phyloP scores from a whole-genome alignment of 2,888 invertebrate species.

The Scrobipalpa atriplicella region DNA sequence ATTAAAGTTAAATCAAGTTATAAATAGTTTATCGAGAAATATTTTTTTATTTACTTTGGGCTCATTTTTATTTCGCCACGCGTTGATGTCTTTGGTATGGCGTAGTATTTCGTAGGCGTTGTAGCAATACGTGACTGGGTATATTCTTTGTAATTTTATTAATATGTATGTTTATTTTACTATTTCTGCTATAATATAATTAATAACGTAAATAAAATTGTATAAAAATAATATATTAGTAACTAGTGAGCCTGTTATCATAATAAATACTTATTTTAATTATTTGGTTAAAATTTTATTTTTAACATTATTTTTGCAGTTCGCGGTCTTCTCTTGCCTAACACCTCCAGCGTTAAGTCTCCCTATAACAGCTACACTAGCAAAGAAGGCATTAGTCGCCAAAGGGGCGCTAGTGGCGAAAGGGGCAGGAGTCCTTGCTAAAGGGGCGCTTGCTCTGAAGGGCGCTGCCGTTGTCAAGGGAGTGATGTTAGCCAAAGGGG shows the following conservation, averaged over 20 bases:
- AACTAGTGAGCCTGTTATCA: too few relatives aligned
- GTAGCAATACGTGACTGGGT: not conserved
- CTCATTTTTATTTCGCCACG: not conserved
- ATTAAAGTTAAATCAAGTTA: too few relatives aligned
- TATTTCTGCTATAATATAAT: too few relatives aligned
- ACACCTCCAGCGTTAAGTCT: slow-evolving; percentile 45
- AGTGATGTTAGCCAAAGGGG: slow-evolving; percentile 30
- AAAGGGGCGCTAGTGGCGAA: slow-evolving; percentile 24
- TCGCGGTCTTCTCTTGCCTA: slow-evolving; percentile 53
- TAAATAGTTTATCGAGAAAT: too few relatives aligned
- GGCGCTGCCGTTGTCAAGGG: slow-evolving; percentile 16
- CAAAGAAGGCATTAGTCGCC: slow-evolving; percentile 37
- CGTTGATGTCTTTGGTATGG: slow-evolving; percentile 4
- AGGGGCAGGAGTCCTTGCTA: slow-evolving; percentile 19
- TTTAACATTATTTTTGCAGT: slow-evolving; percentile 39
- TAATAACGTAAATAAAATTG: too few relatives aligned
- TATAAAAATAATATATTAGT: too few relatives aligned
- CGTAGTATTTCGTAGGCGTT: slow-evolving; percentile 3
- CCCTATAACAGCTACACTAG: slow-evolving; percentile 35
- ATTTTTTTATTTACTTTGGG: too few relatives aligned
- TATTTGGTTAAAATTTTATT: too few relatives aligned
- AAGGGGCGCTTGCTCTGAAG: slow-evolving; percentile 24
- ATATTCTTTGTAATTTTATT: not conserved
- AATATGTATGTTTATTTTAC: too few relatives aligned
- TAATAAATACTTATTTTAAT: too few relatives aligned